Percentiles rank a stretch among this genome's conserved stretches.
These are phyloP conservation scores for Pseudanteris insignis DNA, from an alignment of 2,888 invertebrate species.

Conservation along the genomic window DNA sequence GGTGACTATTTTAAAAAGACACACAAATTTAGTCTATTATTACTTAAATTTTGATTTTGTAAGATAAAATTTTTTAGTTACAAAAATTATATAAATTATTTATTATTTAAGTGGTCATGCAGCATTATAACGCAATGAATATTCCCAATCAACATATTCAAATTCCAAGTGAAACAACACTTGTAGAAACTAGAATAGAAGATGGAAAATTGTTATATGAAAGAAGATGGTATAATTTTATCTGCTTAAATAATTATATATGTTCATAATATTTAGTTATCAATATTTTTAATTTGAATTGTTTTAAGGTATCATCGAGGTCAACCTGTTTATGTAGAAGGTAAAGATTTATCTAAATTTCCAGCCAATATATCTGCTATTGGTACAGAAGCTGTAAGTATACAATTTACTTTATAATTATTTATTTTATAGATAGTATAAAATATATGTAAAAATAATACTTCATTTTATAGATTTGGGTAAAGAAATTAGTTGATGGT, in stretches of 20 bases:
- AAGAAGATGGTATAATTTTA: constrained; percentile 77
- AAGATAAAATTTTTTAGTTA: not conserved
- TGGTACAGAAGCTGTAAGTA: constrained; percentile 73
- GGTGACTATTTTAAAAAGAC: too few species aligned
- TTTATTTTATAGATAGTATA: too few species aligned
- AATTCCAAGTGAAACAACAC: constrained; percentile 65
- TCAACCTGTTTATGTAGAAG: constrained; percentile 91
- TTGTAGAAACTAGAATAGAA: constrained; percentile 87
- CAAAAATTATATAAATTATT: not conserved
- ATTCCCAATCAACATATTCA: constrained; percentile 60
- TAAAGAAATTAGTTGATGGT: constrained; percentile 82
- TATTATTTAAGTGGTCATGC: constrained; percentile 53
- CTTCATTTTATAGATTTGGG: constrained; percentile 81
- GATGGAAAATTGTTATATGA: constrained; percentile 94
- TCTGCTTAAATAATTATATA: too few species aligned
- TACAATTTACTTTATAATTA: not conserved
- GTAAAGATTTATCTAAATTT: constrained; percentile 84
- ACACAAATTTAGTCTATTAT: constrained; percentile 1
- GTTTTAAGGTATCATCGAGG: constrained; percentile 84
- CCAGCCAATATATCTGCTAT: constrained; percentile 91
- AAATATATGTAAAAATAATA: too few species aligned
- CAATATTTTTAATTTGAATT: not conserved
- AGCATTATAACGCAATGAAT: constrained; percentile 59
- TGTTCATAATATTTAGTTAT: constrained; percentile 8
- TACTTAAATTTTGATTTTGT: too few species aligned